Base-by-base conservation (phyloP, 1,140 invertebrate species). In the Trissolcus basalis region DNA sequence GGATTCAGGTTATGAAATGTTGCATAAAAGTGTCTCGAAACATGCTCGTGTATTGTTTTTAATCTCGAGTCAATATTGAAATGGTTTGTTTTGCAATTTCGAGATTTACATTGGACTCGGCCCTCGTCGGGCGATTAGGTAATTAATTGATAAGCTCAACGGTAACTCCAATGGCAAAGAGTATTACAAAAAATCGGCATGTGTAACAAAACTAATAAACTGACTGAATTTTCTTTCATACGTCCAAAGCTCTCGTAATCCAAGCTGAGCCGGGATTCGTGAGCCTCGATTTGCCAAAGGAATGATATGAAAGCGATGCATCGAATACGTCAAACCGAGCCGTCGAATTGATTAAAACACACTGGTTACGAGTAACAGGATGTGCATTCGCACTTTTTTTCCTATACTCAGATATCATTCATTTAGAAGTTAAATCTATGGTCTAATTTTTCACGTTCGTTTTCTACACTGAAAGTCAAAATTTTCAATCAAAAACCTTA, bases 131-230 rank as follows among this genome's bases (percentile, higher is more conserved):
- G 9, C n/a, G 43, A 4, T 44, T 14, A 1, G 9, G 9, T 53
- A 4, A 19, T 60, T 60, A 65, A 59, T 54, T 33, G 54, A 59
- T 19, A 39, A 65, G 9, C 33, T 56, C 11, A 11, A 49, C 32
- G 11, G 13, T 13, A 14, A 11, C 35, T 43, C 12, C n/a, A 65
- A 50, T 50, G 43, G n/a, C n/a, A n/a, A 64, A 49, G 49, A 64
- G 19, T 39, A 65, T 33, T 68, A n/a, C 19, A 27, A 27, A 27
- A 27, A 27, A 63, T 53, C 39, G 32, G 50, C 41, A 35, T 14
- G 50, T 19, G 16, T 43, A 51, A 63, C 43, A 54, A 51, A 79
- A 79, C 77, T 81, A 81, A 78, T 79, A 77, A 79, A 76, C 74
- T 51, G 58, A 72, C 63, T 71, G 55, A 71, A 78, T 78, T 74